Base-by-base conservation (phyloP, 2,113 vertebrate species). In the Rallus limicola region DNA sequence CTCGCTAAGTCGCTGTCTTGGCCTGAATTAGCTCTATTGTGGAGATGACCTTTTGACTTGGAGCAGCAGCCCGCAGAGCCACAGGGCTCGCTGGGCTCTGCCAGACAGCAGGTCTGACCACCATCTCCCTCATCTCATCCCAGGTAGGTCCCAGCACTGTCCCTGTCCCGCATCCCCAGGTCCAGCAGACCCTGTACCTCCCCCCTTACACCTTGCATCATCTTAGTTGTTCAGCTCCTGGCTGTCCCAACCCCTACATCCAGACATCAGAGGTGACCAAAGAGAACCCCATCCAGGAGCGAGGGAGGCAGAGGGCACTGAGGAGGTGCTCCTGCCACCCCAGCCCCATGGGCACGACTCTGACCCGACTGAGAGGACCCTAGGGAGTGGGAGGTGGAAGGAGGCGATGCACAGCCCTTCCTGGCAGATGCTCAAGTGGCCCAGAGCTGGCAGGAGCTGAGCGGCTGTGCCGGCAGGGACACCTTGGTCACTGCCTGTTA, bases 21-120 rank as follows among this genome's bases (percentile, higher is more conserved):
- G 85, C 90, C 92, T 69, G 90, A 96, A 95, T 97, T 96, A 96
- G 91, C 75, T 88, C 65, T 69, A 59, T 95, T 96, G 94, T 94
- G 86, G 33, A 74, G 56, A 67, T 88, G 92, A 93, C 93, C 95
- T 95, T 97, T 92, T 91, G 80, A 95, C 69, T 96, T 19, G 3
- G 6, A 85, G 74, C 85, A 59, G 87, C 9, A 4, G 71, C 56
- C 4, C 2, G 63, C 81, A 87, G 76, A 86, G 85, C 59, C 7
- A 9, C 44, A 55, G 82, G 62, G 62, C 68, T 95, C 11, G 1
- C 42, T 53, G 86, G 56, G 31, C 38, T 84, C 34, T 42, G n/a
- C 0, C 4, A 65, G n/a, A 16, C 42, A 88, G 68, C 71, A 74
- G 56, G n/a, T 88, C 82, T 44, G 69, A 86, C 34, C 50, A 11